Evolutionary conservation across 2,113 vertebrate species (phyloP), one percentile per base, ranked within the genome.

Genomic region (Catharus bicknelli): DNA sequence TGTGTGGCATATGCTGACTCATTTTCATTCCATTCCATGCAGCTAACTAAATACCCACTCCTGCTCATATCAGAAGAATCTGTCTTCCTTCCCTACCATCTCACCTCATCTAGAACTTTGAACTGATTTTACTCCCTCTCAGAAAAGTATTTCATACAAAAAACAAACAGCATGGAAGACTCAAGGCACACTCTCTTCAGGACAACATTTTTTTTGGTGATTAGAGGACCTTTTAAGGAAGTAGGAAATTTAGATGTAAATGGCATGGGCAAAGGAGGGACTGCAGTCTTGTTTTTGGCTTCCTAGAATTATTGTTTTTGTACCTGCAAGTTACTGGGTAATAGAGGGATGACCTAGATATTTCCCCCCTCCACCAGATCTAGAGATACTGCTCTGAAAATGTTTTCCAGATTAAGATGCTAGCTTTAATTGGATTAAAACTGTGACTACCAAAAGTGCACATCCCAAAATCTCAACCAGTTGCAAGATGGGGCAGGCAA

Each of bases 161-260:
- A 88, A 42, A 54, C 88, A 83, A 86, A 88, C 21, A 83, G 57
- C 30, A 43, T 25, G 36, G 86, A 96, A 93, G 95, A 95, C 72
- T 88, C 74, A 90, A 95, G 92, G 93, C 93, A 95, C 79, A 9
- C 55, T 74, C 61, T 77, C 64, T 59, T 90, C 79, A 90, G 90
- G 72, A 93, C 54, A 88, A 74, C 15, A 38, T 86, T 94, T 67
- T 84, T 73, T 73, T 50, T 85, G 58, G 32, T 73, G 5, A 80
- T 50, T 45, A 36, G 34, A 84, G 45, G 38, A 85, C 17, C 42
- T 85, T 84, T 50, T 54, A 86, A 85, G 29, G 67, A 90, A 76
- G 47, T 13, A 73, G 47, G 30, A 83, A 77, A 90, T 57, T 29
- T 55, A 55, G 61, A 93, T 54, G 47, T 51, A 86, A 91, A 93